Conservation (phyloP, 2,888 invertebrate genomes). For the Cephus pulcher region DNA sequence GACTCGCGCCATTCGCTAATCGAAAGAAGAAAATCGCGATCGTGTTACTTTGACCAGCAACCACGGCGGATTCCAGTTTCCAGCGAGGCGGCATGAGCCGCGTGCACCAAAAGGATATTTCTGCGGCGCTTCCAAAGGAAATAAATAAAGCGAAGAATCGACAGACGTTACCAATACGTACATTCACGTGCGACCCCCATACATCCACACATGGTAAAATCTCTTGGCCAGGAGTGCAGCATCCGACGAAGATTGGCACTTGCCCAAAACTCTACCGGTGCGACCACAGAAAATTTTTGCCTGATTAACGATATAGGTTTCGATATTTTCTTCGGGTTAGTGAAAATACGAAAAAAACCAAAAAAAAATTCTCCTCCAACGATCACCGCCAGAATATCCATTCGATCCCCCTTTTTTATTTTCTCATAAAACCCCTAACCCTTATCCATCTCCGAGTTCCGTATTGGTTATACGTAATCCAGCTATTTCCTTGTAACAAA, state of each 20-base stretch:
- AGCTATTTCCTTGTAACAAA: background rate
- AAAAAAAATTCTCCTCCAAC: constrained; percentile 8
- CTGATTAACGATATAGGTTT: constrained; percentile 60
- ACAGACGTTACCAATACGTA: background rate
- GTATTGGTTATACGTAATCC: background rate
- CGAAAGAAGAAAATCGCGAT: constrained; percentile 56
- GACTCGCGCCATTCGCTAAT: constrained; percentile 42
- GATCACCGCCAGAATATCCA: constrained; percentile 25
- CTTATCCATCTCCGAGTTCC: background rate
- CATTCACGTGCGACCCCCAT: background rate
- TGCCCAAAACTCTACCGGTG: constrained; percentile 47
- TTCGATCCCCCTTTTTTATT: constrained; percentile 21
- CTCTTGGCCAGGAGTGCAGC: constrained; percentile 39
- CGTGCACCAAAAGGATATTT: background rate
- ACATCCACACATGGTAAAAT: background rate
- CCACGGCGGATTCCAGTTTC: constrained; percentile 28
- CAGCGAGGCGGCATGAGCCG: constrained; percentile 17
- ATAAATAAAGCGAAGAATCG: constrained; percentile 47
- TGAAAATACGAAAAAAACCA: background rate
- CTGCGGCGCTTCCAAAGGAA: constrained; percentile 17
- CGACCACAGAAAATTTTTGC: constrained; percentile 57
- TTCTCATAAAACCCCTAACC: constrained; percentile 8
- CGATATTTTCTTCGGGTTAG: constrained; percentile 36
- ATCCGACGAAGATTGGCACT: constrained; percentile 52
- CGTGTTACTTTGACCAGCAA: constrained; percentile 35